phyloP scores from a whole-genome alignment of 2,888 invertebrate species.

The Teleiodes luculella region DNA sequence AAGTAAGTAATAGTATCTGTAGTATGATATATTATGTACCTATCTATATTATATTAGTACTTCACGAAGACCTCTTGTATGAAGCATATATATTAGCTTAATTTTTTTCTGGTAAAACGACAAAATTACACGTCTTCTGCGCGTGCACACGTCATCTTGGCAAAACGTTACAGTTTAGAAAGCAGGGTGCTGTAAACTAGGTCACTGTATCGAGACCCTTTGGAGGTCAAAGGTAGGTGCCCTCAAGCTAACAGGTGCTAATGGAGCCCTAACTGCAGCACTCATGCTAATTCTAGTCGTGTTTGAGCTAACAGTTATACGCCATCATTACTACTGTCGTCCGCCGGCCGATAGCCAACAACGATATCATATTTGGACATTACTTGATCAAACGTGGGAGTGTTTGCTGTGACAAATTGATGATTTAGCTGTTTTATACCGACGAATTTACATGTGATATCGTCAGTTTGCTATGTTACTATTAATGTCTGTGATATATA shows the following conservation, averaged over 20 bases:
- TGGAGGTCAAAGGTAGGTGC: slow-evolving; percentile 56
- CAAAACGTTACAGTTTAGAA: neutral
- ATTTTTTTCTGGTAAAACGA: too few relatives aligned
- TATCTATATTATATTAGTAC: too few relatives aligned
- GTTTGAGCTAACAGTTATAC: slow-evolving; percentile 50
- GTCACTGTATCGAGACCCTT: slow-evolving; percentile 50
- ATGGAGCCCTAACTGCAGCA: slow-evolving; percentile 56
- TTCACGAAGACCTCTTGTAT: too few relatives aligned
- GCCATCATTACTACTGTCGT: slow-evolving; percentile 27
- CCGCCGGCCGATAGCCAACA: neutral
- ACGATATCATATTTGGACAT: neutral
- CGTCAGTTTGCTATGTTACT: too few relatives aligned
- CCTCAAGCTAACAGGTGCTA: slow-evolving; percentile 58
- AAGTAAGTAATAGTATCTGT: too few relatives aligned
- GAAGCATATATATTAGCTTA: too few relatives aligned
- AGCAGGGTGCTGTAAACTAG: slow-evolving; percentile 30
- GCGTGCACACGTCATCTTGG: too few relatives aligned
- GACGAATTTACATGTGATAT: neutral
- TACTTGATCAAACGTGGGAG: slow-evolving; percentile 7
- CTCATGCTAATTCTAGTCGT: slow-evolving; percentile 55
- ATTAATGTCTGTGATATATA: too few relatives aligned
- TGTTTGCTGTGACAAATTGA: neutral
- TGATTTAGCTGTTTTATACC: neutral
- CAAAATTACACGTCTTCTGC: too few relatives aligned
- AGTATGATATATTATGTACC: too few relatives aligned